phyloP scores from a whole-genome alignment of 2,888 invertebrate genomes.

The Leptopilina drosophilae region DNA sequence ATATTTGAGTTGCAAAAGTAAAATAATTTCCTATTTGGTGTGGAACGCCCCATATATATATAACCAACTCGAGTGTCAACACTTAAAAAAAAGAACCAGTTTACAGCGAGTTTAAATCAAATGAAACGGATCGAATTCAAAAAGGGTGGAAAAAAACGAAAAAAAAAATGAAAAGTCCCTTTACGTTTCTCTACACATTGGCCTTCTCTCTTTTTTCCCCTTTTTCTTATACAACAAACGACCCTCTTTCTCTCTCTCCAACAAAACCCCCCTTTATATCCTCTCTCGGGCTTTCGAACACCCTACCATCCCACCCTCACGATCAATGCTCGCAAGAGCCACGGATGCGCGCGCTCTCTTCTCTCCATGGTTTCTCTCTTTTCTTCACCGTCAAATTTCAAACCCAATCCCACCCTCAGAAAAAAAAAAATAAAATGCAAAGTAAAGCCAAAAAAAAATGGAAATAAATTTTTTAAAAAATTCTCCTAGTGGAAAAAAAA shows the following conservation, averaged over 20 bases:
- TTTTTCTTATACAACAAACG: constrained; percentile 40
- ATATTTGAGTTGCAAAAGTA: no score
- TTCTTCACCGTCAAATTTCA: neutral
- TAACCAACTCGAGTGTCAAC: neutral
- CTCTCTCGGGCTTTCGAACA: constrained; percentile 58
- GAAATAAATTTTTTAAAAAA: no score
- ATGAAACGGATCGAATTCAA: neutral
- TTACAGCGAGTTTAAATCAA: neutral
- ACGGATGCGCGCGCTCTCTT: constrained; percentile 73
- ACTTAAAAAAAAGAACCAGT: neutral
- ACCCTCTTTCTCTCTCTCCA: constrained; percentile 32
- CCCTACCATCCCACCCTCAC: constrained; percentile 68
- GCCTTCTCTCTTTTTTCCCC: constrained; percentile 35
- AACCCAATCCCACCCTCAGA: neutral
- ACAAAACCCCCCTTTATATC: constrained; percentile 45
- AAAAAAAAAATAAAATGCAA: neutral
- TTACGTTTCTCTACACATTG: constrained; percentile 40
- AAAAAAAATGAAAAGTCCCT: constrained; percentile 36
- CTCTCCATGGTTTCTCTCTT: constrained; percentile 45
- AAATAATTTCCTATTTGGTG: no score
- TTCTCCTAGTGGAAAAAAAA: no score
- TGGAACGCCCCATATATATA: no score
- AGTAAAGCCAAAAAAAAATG: no score
- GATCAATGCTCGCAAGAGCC: constrained; percentile 75
- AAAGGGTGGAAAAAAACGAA: constrained; percentile 19